Conservation (phyloP, 2,113 vertebrate genomes). For the Halcyon malimbica region DNA sequence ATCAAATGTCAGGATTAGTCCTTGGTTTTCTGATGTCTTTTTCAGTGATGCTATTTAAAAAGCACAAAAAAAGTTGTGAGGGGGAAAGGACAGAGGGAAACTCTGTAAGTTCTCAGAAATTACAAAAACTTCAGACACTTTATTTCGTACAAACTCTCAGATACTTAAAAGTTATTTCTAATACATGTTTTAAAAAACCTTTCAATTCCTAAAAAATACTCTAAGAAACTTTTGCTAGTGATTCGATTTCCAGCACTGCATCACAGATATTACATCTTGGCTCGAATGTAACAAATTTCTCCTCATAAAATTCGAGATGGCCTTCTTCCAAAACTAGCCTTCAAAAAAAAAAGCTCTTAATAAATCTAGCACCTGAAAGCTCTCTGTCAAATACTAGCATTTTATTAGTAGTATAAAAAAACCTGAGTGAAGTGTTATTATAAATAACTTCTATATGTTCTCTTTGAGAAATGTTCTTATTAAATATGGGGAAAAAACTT, state of each 20-base stretch:
- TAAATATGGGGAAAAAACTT: neutral
- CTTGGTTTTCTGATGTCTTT: neutral
- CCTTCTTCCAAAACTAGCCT: slow-evolving; percentile 1
- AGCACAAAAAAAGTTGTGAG: neutral
- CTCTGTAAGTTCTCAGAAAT: neutral
- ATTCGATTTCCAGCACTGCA: slow-evolving; percentile 13
- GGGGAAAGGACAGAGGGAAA: neutral
- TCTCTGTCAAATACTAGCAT: slow-evolving; percentile 18
- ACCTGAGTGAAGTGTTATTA: neutral
- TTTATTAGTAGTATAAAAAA: slow-evolving; percentile 14
- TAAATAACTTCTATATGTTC: neutral
- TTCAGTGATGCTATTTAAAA: neutral
- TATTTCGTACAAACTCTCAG: neutral
- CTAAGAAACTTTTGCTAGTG: neutral
- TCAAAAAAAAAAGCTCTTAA: neutral
- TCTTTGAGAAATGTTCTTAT: neutral
- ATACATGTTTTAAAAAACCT: neutral
- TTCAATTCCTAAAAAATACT: neutral
- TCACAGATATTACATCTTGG: slow-evolving; percentile 7
- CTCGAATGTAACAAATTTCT: neutral
- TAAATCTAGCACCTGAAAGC: slow-evolving; percentile 24
- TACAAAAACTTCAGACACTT: neutral
- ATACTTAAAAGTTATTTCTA: neutral
- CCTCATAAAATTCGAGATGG: slow-evolving; percentile 33
- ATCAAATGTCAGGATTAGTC: neutral